Percentiles rank a stretch among this genome's conserved stretches.
These are phyloP conservation scores for Caenorhabditis zanzibari DNA, from an alignment of 2,888 invertebrate species.

Conservation along the genomic window DNA sequence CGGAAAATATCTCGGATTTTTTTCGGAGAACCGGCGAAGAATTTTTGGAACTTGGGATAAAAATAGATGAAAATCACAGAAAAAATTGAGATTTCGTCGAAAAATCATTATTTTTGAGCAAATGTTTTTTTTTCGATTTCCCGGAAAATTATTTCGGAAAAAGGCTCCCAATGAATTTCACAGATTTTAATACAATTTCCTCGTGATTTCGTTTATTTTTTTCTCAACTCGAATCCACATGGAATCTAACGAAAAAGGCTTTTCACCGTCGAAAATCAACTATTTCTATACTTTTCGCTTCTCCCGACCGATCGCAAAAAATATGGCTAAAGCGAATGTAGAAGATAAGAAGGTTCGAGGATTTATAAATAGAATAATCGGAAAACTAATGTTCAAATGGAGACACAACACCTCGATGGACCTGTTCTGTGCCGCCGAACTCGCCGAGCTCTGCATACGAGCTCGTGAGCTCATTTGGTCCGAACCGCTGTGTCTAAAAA, in stretches of 20 bases:
- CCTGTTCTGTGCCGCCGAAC: conserved; percentile 74
- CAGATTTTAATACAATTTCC: too few species aligned
- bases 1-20: too few species aligned
- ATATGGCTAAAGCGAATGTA: conserved; percentile 5
- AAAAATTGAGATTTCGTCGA: too few species aligned
- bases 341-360: conserved; percentile 34
- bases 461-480: conserved; percentile 77
- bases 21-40: too few species aligned
- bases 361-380: conserved; percentile 50
- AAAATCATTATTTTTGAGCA: too few species aligned
- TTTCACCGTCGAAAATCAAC: not conserved
- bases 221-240: too few species aligned
- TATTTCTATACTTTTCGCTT: not conserved
- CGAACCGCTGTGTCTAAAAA: conserved; percentile 63
- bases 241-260: not conserved
- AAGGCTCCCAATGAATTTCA: too few species aligned
- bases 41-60: too few species aligned
- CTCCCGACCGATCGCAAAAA: not conserved
- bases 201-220: too few species aligned
- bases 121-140: too few species aligned
- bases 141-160: too few species aligned
- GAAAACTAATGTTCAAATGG: conserved; percentile 56
- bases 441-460: conserved; percentile 77
- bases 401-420: conserved; percentile 52
- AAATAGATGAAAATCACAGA: too few species aligned